A percentile compares a stretch with the other conserved stretches of the same genome.
phyloP scores from a whole-genome alignment of 2,888 invertebrate genomes.

The Thereva unica region DNA sequence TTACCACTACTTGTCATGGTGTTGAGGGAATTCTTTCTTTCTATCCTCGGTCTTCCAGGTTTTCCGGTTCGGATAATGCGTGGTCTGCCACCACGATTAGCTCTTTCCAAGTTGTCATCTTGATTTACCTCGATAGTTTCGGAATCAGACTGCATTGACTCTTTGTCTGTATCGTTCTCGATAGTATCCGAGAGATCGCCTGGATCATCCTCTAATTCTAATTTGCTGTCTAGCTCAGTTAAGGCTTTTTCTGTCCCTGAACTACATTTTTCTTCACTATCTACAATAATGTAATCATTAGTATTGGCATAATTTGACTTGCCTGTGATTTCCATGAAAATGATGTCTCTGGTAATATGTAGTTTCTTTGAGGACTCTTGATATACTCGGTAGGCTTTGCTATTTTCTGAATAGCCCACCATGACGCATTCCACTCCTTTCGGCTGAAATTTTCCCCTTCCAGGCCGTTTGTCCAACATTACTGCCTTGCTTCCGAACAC shows the following conservation, averaged over 20 bases:
- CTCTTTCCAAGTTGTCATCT: not conserved
- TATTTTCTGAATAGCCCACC: constrained; percentile 14
- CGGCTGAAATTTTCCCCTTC: constrained; percentile 12
- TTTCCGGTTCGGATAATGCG: no score
- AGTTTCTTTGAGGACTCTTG: not conserved
- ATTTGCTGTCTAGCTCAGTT: not conserved
- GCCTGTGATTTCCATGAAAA: constrained; percentile 16
- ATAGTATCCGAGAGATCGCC: not conserved
- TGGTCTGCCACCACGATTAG: no score
- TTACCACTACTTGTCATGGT: not conserved
- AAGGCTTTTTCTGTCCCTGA: no score
- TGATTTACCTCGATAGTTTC: no score
- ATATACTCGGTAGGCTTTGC: not conserved
- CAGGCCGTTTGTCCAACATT: constrained; percentile 37
- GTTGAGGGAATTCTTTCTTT: not conserved
- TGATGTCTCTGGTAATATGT: constrained; percentile 11
- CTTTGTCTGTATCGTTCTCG: not conserved
- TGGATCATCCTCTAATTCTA: not conserved
- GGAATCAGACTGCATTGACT: no score
- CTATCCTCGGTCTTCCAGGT: not conserved
- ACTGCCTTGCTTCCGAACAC: constrained; percentile 42
- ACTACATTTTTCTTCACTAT: no score
- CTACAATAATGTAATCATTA: not conserved
- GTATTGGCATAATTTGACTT: not conserved
- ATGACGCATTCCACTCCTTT: constrained; percentile 17